Evolutionary conservation across 2,797 vertebrate genomes (phyloP).

Genomic region (Momotus momota): DNA sequence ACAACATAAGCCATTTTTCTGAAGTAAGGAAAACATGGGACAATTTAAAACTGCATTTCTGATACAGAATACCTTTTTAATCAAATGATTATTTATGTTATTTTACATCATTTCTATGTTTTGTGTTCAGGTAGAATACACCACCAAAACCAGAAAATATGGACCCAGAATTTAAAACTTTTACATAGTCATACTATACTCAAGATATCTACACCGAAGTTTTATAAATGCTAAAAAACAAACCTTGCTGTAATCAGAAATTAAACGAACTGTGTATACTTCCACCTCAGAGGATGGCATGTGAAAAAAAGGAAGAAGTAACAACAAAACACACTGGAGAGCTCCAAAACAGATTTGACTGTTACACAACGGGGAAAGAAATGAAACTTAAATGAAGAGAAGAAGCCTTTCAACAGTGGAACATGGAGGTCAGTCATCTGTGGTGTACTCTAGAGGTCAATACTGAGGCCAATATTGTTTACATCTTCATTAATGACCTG

Average conservation of each 20-base stretch:
- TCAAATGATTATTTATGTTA: neutral
- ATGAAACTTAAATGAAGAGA: neutral
- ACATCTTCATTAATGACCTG: neutral
- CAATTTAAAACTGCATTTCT: neutral
- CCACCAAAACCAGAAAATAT: neutral
- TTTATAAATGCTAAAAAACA: neutral
- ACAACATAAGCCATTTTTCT: neutral
- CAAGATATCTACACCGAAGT: neutral
- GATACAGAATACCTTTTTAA: neutral
- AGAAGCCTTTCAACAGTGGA: neutral
- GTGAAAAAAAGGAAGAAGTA: neutral
- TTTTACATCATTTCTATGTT: neutral
- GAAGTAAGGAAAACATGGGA: neutral
- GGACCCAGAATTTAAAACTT: neutral
- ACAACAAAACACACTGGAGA: neutral
- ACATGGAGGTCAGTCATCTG: neutral
- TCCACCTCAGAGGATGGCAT: neutral
- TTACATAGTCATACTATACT: neutral
- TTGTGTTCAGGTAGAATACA: neutral
- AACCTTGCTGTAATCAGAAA: neutral
- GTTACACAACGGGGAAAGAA: neutral
- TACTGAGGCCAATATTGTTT: neutral
- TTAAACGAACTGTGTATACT: neutral
- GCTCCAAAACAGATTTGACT: neutral
- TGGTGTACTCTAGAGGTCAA: neutral